Conservation (phyloP, 2,888 invertebrate genomes). For the Trisateles emortualis region DNA sequence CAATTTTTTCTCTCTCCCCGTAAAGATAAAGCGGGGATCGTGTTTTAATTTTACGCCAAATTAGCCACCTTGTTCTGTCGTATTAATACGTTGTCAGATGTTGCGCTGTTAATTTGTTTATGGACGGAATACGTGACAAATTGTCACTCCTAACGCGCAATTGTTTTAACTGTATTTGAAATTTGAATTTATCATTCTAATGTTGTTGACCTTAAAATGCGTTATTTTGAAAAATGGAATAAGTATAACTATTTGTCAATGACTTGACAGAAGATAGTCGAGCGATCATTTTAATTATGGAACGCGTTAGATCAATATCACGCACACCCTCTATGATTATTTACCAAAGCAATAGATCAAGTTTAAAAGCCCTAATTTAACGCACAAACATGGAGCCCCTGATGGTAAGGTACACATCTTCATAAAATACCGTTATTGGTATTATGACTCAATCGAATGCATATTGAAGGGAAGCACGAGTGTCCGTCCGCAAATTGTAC, state of each 20-base stretch:
- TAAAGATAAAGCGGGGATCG: constrained; percentile 64
- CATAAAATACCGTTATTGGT: constrained; percentile 68
- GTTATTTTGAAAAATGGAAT: not conserved
- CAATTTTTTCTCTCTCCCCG: constrained; percentile 43
- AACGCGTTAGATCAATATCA: constrained; percentile 26
- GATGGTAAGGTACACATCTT: constrained; percentile 73
- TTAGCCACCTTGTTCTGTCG: constrained; percentile 67
- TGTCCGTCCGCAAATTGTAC: constrained; percentile 76
- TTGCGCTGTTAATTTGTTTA: constrained; percentile 43
- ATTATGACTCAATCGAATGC: constrained; percentile 82
- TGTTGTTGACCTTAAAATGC: not conserved
- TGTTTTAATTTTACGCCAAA: constrained; percentile 78
- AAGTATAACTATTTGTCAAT: no score
- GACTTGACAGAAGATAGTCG: constrained; percentile 18
- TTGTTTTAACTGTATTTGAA: constrained; percentile 3
- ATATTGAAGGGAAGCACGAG: constrained; percentile 67
- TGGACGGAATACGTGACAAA: constrained; percentile 18
- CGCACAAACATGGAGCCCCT: constrained; percentile 69
- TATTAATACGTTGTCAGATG: constrained; percentile 58
- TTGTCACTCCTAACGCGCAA: constrained; percentile 14
- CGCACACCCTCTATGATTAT: constrained; percentile 38
- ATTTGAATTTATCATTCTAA: not conserved
- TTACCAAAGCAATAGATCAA: constrained; percentile 74
- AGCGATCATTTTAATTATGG: constrained; percentile 27
- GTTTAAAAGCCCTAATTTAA: constrained; percentile 70